phyloP scores from a whole-genome alignment of 2,113 vertebrate genomes.

The Calonectris borealis region DNA sequence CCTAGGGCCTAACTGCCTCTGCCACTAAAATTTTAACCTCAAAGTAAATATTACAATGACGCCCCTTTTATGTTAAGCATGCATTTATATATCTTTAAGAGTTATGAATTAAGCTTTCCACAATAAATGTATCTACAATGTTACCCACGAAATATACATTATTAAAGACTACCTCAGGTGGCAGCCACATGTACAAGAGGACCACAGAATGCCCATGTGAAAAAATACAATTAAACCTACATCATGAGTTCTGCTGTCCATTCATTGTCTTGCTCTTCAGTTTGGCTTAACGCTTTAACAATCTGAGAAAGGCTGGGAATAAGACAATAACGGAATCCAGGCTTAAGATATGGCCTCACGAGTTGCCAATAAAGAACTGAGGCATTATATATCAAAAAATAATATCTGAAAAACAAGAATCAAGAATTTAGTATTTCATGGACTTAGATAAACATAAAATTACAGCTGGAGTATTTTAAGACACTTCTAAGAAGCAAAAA shows the following conservation, averaged over 20 bases:
- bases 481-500: neutral
- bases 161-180: neutral
- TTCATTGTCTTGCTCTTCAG: slow-evolving; percentile 75
- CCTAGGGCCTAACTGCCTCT: neutral
- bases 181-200: neutral
- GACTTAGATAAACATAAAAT: neutral
- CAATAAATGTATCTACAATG: neutral
- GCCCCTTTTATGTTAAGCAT: neutral
- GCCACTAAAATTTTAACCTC: neutral
- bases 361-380: slow-evolving; percentile 83
- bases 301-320: slow-evolving; percentile 77
- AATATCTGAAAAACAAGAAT: slow-evolving; percentile 69
- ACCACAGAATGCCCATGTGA: neutral
- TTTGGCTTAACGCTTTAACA: slow-evolving; percentile 66
- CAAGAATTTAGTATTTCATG: neutral
- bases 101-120: neutral
- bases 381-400: slow-evolving; percentile 84
- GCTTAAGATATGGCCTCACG: slow-evolving; percentile 74
- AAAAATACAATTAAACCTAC: slow-evolving; percentile 67
- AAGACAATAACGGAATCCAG: slow-evolving; percentile 66
- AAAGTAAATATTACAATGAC: neutral
- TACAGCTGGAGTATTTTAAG: neutral
- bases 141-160: neutral
- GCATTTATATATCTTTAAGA: neutral
- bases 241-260: slow-evolving; percentile 89